Evolutionary conservation across 1,140 invertebrate genomes (phyloP).

Genomic region (Trichonephila clavipes): DNA sequence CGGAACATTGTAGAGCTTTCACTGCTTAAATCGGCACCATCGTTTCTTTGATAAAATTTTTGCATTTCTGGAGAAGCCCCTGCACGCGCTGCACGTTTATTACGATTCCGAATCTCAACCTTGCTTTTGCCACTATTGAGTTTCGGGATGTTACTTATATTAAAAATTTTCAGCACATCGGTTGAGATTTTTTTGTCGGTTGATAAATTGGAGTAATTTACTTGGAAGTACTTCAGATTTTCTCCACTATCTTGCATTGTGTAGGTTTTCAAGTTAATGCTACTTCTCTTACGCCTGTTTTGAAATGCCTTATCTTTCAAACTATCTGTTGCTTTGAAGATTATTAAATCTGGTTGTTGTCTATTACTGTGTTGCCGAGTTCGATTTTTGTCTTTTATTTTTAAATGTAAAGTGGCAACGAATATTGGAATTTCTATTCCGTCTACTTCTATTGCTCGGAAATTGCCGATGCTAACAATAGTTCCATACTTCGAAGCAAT

Average conservation of each 20-base stretch:
- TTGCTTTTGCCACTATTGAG: background rate
- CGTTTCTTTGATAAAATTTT: background rate
- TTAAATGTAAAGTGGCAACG: background rate
- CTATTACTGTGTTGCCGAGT: background rate
- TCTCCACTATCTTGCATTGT: background rate
- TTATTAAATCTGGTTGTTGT: too few relatives aligned
- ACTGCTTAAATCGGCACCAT: slow-evolving; percentile 16
- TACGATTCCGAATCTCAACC: background rate
- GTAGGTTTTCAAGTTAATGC: too few relatives aligned
- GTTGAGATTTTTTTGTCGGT: background rate
- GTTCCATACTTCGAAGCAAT: background rate
- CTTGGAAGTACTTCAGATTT: background rate
- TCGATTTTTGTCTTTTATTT: background rate
- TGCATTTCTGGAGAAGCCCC: background rate
- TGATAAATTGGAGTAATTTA: background rate
- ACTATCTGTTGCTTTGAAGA: too few relatives aligned
- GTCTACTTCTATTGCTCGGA: background rate
- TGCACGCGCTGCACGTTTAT: background rate
- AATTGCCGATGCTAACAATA: background rate
- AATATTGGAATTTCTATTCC: background rate
- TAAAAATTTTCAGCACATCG: background rate
- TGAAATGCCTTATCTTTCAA: too few relatives aligned
- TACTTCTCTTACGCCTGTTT: background rate
- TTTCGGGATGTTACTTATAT: background rate
- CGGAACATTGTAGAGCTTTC: background rate